These are phyloP conservation scores for Mycalesis mineus DNA, from an alignment of 2,888 invertebrate genomes.

Conservation along the genomic window DNA sequence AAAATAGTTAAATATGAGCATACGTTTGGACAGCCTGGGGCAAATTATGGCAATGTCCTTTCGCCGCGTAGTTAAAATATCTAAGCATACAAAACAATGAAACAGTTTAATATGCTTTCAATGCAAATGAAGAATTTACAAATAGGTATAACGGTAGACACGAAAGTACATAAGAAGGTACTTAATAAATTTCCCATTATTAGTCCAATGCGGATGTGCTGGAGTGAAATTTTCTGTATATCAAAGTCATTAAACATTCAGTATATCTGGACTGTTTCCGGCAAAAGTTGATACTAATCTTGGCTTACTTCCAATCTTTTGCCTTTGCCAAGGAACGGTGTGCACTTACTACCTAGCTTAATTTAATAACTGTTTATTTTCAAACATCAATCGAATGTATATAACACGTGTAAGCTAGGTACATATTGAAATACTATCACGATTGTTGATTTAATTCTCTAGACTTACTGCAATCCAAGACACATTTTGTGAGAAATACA, in stretches of 20 bases:
- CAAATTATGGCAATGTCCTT: no score
- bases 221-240: slow-evolving; percentile 6
- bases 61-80: no score
- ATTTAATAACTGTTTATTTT: background rate
- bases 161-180: background rate
- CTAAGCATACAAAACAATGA: no score
- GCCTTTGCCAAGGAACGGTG: slow-evolving; percentile 8
- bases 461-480: no score
- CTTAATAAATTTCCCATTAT: background rate
- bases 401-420: background rate
- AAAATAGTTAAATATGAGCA: no score
- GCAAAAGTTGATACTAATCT: slow-evolving; percentile 16
- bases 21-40: no score
- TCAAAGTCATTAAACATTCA: slow-evolving; percentile 10
- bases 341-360: background rate
- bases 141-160: no score
- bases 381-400: background rate
- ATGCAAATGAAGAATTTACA: no score
- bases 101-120: no score
- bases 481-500: no score
- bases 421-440: no score
- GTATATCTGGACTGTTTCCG: slow-evolving; percentile 12
- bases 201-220: slow-evolving; percentile 7
- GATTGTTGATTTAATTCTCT: no score
- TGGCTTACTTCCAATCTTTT: slow-evolving; percentile 22